Evolutionary conservation across 2,888 invertebrate genomes (phyloP), one percentile per base, ranked within the genome.

Genomic region (Tryphoninae sp.): DNA sequence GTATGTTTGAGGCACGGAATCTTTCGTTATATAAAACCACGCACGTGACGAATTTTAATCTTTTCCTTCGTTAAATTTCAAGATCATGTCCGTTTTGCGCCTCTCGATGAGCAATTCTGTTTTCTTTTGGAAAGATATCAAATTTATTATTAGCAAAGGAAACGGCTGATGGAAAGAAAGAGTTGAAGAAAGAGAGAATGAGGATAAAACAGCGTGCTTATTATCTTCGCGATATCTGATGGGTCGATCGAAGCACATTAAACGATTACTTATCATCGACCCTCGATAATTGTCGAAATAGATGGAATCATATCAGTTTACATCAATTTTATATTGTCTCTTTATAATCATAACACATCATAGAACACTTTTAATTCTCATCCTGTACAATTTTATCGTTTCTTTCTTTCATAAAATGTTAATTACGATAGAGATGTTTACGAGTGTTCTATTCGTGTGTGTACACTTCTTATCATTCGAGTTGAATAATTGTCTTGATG

Each of bases 251-350:
- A 45, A 68, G 45, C 42, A 13, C 40, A 69, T 75, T 49, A 42
- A 73, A 22, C 33, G 68, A 81, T 78, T 77, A 7, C 11, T 78
- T 78, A 72, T 59, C 65, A 58, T 45, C 23, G 6, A 22, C 64
- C 74, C 77, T 59, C 51, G 58, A 64, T 62, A 22, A 62, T 68
- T 26, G 22, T 9, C 2, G 40, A 19, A 9, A 42, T 71, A 49
- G 45, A 45, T 45, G 45, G 13, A 45, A 45, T 45, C 13, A 3
- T 62, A 40, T 11, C 49, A 40, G 9, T 53, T 23, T 22, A 58
- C 9, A 45, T 45, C 45, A 45, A 45, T 13, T 45, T 45, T 7
- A 33, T 0, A 33, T 22, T 8, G 16, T 58, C 19, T 58, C 9
- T 2, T 22, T 11, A 58, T 22, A 6, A 19, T 22, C 58, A 2